Evolutionary conservation across 2,113 vertebrate species (phyloP), one percentile per base, ranked within the genome.

Genomic region (Gambusia holbrooki): DNA sequence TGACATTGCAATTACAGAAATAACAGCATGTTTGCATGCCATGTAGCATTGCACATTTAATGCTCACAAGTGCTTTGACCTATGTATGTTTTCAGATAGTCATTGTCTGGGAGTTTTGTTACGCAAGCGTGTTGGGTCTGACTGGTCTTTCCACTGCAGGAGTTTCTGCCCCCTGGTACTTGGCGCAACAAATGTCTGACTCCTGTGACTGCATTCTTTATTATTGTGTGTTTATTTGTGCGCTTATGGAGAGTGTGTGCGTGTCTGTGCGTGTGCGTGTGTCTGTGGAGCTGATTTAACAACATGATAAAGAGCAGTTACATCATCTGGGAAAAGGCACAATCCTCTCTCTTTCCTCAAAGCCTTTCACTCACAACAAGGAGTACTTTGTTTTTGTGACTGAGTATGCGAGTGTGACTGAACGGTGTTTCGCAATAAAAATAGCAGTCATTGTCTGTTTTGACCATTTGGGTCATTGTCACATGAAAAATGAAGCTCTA

Each of bases 141-240:
- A 86, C 88, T 88, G 77, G 88, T 89, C 84, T 92, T 88, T 90
- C 83, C 77, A 89, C 77, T 89, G 80, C 62, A 63, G 58, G 67
- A 83, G 75, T 83, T 79, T 87, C 72, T 84, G 65, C 81, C 77
- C 78, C 62, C 70, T 81, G 79, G 89, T 88, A 86, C 77, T 80
- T 87, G 73, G 73, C 81, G 62, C 54, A 71, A 35, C 8, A 27
- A 74, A 75, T 9, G 63, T 83, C 82, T 80, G 81, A 90, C 51
- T 87, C 66, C 33, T 76, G 64, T 63, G 62, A 86, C 85, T 70
- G 75, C 60, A 25, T 83, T 87, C 77, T 66, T 60, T 37, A 73
- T 63, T 33, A 10, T 42, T 45, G 13, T 27, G 65, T 76, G 40
- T 68, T 28, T 66, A 67, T 22, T 60, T 30, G 79, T 73, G 72